A percentile compares a stretch with the other conserved stretches of the same genome.
These are phyloP conservation scores for Bursaphelenchus okinawaensis DNA, from an alignment of 2,888 invertebrate species.

Conservation along the genomic window DNA sequence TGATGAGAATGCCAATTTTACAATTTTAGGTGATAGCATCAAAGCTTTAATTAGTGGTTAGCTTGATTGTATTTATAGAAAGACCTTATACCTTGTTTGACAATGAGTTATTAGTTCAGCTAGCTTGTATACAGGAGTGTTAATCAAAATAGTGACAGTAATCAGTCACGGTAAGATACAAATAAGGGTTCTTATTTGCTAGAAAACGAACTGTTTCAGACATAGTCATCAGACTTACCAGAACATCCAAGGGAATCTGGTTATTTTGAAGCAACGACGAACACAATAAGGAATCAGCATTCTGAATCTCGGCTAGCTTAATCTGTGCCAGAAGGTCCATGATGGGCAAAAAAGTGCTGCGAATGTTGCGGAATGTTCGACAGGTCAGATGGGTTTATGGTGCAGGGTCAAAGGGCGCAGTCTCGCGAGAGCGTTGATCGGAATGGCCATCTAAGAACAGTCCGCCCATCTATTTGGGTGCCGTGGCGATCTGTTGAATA, in stretches of 20 bases:
- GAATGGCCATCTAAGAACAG: background rate
- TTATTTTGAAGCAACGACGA: background rate
- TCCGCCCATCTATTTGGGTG: background rate
- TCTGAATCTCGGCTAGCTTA: background rate
- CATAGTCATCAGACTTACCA: background rate
- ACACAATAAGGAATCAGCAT: background rate
- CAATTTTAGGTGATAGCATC: too few relatives aligned
- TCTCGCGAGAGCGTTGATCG: background rate
- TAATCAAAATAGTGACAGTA: too few relatives aligned
- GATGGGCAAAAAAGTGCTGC: too few relatives aligned
- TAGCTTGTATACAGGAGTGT: too few relatives aligned
- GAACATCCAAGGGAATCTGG: background rate
- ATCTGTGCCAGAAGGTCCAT: background rate
- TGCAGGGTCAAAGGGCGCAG: background rate
- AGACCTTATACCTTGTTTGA: too few relatives aligned
- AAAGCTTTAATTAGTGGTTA: too few relatives aligned
- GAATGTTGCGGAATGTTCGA: background rate
- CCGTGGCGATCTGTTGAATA: background rate
- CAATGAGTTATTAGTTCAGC: too few relatives aligned
- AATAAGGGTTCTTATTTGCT: too few relatives aligned
- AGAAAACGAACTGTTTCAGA: background rate
- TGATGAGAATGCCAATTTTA: too few relatives aligned
- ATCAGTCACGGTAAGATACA: too few relatives aligned
- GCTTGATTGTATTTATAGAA: too few relatives aligned
- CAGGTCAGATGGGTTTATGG: background rate